A percentile compares a stretch with the other conserved stretches of the same genome.
Conservation (phyloP, 2,797 vertebrate species). For the Clarias pachynema region DNA sequence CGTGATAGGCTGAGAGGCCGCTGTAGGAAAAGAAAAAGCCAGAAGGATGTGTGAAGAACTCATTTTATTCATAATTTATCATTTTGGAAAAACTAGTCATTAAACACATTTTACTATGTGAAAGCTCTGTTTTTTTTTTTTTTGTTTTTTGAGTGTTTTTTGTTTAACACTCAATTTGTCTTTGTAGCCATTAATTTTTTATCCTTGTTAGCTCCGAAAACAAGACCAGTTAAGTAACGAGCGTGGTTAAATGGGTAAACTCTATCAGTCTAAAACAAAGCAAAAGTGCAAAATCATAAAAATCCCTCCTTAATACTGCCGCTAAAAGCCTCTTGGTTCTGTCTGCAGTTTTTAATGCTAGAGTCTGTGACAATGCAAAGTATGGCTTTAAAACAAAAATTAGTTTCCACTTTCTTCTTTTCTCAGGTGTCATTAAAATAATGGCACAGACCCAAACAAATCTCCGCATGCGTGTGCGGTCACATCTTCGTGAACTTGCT, state of each 20-base stretch:
- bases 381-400: not conserved
- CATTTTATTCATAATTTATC: too few relatives aligned
- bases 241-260: not conserved
- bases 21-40: not conserved
- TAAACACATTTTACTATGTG: not conserved
- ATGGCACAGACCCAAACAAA: not conserved
- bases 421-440: slow-evolving; percentile 27
- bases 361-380: not conserved
- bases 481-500: not conserved
- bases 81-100: not conserved
- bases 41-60: not conserved
- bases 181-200: slow-evolving; percentile 1
- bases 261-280: not conserved
- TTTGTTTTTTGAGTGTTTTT: not conserved
- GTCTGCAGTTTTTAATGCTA: not conserved
- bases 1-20: not conserved
- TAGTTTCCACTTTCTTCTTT: not conserved
- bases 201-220: not conserved
- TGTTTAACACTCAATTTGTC: not conserved
- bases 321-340: not conserved
- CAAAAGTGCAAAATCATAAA: not conserved
- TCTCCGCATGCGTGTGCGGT: slow-evolving; percentile 1
- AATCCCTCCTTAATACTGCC: not conserved
- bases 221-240: not conserved
- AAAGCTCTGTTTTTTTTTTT: not conserved